phyloP scores from a whole-genome alignment of 2,113 vertebrate species.

The Meles meles region DNA sequence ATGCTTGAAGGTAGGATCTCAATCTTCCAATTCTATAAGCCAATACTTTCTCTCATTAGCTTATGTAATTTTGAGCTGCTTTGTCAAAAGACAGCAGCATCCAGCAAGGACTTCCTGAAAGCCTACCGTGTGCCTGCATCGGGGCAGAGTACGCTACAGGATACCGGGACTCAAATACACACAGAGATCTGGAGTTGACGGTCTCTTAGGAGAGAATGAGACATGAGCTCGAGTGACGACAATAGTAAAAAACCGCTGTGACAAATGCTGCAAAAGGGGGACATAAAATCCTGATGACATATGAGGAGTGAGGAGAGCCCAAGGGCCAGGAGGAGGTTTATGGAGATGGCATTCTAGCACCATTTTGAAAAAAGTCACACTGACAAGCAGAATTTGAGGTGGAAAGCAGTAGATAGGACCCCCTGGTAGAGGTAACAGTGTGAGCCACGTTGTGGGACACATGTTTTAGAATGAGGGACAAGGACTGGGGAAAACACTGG shows the following conservation, averaged over 20 bases:
- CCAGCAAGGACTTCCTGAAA: background rate
- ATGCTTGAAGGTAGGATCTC: background rate
- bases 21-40: background rate
- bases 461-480: background rate
- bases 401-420: no score
- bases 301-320: background rate
- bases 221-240: background rate
- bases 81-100: background rate
- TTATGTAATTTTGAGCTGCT: background rate
- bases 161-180: background rate
- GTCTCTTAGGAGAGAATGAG: background rate
- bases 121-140: no score
- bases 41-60: background rate
- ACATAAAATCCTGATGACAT: background rate
- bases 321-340: background rate
- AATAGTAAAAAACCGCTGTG: background rate
- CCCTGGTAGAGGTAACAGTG: background rate
- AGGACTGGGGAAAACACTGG: background rate
- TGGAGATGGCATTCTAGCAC: no score
- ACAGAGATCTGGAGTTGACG: background rate
- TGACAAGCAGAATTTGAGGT: background rate
- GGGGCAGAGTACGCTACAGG: accelerated
- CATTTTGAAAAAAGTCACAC: background rate
- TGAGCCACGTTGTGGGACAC: background rate
- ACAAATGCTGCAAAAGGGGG: background rate